A percentile compares a stretch with the other conserved stretches of the same genome.
Conservation (phyloP, 2,888 invertebrate genomes). For the Anoplius nigerrimus region DNA sequence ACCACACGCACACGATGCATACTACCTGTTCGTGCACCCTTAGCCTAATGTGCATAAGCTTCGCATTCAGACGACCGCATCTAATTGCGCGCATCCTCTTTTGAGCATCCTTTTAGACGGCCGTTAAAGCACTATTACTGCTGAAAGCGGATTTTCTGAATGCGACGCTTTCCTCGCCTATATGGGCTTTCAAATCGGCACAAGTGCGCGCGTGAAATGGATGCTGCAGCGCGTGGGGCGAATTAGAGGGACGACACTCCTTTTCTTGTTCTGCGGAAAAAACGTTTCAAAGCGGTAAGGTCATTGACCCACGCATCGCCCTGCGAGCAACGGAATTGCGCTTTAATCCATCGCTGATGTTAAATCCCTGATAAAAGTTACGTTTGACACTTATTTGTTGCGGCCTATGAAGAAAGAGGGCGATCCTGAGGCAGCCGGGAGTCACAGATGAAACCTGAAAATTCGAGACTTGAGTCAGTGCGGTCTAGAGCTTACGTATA, state of each 20-base stretch:
- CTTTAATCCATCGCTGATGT: slow-evolving; percentile 7
- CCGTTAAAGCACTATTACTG: slow-evolving; percentile 50
- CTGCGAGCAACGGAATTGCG: background rate
- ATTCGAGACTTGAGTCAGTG: too few relatives aligned
- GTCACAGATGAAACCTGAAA: too few relatives aligned
- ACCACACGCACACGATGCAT: background rate
- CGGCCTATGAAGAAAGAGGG: too few relatives aligned
- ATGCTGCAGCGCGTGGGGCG: slow-evolving; percentile 31
- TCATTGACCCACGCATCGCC: slow-evolving; percentile 34
- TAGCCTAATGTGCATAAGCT: slow-evolving; percentile 19
- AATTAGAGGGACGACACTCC: slow-evolving; percentile 45
- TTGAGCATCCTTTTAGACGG: slow-evolving; percentile 42
- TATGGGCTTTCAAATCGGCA: slow-evolving; percentile 39
- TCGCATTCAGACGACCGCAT: slow-evolving; percentile 43
- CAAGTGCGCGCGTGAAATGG: slow-evolving; percentile 41
- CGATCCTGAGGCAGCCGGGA: too few relatives aligned
- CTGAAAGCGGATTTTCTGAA: slow-evolving; percentile 50
- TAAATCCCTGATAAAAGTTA: too few relatives aligned
- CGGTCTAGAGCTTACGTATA: too few relatives aligned
- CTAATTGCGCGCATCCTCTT: slow-evolving; percentile 50
- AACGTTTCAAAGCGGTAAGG: slow-evolving; percentile 33
- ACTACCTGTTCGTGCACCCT: slow-evolving; percentile 4
- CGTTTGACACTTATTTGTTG: too few relatives aligned
- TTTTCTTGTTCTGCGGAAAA: slow-evolving; percentile 37
- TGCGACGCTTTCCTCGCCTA: slow-evolving; percentile 29